Evolutionary conservation across 1,140 invertebrate genomes (phyloP), one percentile per base, ranked within the genome.

Genomic region (Aleiodes sp.): DNA sequence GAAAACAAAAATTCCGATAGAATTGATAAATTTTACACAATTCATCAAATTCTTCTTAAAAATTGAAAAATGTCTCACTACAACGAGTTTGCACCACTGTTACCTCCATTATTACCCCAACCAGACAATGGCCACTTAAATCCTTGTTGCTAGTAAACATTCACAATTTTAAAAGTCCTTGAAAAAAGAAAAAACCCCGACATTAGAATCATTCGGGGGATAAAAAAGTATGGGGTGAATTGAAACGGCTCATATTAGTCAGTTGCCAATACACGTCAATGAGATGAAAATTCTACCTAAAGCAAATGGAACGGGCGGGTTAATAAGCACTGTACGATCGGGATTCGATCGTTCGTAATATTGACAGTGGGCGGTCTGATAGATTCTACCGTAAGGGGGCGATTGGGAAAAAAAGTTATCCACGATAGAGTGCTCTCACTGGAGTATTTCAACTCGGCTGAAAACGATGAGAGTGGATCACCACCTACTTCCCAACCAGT

Each of bases 361-460:
- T 76, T 72, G 75, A 74, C 70, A 69, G 73, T 63, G 57, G 67
- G 67, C 60, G 67, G 70, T 67, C 64, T 73, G 71, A 76, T 76
- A 76, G 70, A 61, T 74, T 70, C 73, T 46, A 62, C 56, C 65
- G 41, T 60, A 59, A 52, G 46, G 21, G 46, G 21, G 19, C 21
- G 46, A 9, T 16, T 52, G 21, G 10, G 26, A 19, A 52, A 52
- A 24, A 52, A 52, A 52, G 26, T 28, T 65, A 52, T 24, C 10
- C 10, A 6, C 16, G 16, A 52, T 52, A 24, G 46, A 52, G 19
- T 52, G 46, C 46, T 21, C 19, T 24, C n/a, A n/a, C 57, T 52
- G 35, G 29, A 39, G 37, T 35, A 16, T 46, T 37, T 41, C 31
- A 28, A 39, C 21, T 41, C 39, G 66, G 66, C 41, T 68, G 66